Base-by-base conservation (phyloP, 37 sponge, comb jelly and placozoan genomes). In the Beroe ovata region DNA sequence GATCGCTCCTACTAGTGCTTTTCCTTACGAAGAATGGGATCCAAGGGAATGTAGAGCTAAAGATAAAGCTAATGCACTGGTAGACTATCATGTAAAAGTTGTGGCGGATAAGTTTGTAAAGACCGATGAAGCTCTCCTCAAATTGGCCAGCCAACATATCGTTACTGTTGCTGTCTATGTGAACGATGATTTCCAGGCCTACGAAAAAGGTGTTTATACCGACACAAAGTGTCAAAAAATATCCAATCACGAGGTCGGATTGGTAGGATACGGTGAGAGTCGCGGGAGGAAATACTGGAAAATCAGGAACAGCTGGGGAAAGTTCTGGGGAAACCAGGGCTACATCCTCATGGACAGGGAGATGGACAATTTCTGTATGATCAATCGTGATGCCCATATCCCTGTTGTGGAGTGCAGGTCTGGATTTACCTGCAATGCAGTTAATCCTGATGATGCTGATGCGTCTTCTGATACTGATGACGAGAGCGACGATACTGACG, bases 221-320 rank as follows among this genome's bases (percentile, higher is more conserved):
- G 54, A 77, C 3, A 42, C 35, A 21, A n/a, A 19, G 38, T 77
- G 84, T 77, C 54, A 47, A 11, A 42, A 0, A 6, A 1, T 8
- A 25, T 54, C 84, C 22, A 23, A 77, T 42, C 84, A 77, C 38
- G 84, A 30, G 8, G 84, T 77, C 1, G 84, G 36, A 6, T 42
- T 77, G 8, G 84, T 77, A 1, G 84, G 84, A 0, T 77, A 77
- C 54, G 84, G 84, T 26, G 28, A 40, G 41, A 36, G 38, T 1
- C 11, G 11, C 11, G 54, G 54, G 11, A 47, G 6, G 54, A 47
- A 47, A 11, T 77, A 39, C 84, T 77, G 84, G 84, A 42, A 23
- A 25, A 54, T 77, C n/a, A 77, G 84, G 84, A 77, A 77, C 84
- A 77, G 84, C 41, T 77, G 84, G 84, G 84, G 84, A 6, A 2